These are phyloP conservation scores for Ceyx margarethae DNA, from an alignment of 2,113 vertebrate genomes.

Conservation along the genomic window DNA sequence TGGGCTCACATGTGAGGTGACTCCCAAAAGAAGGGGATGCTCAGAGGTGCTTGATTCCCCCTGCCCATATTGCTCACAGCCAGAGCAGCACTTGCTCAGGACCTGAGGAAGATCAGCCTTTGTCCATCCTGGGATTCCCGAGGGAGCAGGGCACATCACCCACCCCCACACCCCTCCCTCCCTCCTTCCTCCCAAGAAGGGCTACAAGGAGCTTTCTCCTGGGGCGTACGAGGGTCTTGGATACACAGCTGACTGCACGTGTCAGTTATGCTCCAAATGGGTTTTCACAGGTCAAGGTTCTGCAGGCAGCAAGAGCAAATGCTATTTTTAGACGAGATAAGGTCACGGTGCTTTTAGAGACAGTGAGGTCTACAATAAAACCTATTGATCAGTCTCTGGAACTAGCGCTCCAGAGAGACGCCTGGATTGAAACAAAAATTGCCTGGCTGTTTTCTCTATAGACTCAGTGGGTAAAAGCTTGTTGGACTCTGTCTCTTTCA, in stretches of 20 bases:
- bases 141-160: neutral
- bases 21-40: neutral
- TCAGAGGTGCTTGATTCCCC: rapidly evolving
- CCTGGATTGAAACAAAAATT: conserved; percentile 82
- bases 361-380: conserved; percentile 84
- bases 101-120: neutral
- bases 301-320: conserved; percentile 77
- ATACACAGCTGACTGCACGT: conserved; percentile 79
- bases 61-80: neutral
- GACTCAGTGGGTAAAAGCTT: conserved; percentile 77
- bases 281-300: conserved; percentile 85
- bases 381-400: conserved; percentile 86
- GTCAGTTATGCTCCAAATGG: conserved; percentile 85
- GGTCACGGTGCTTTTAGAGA: conserved; percentile 84
- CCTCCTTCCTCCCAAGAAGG: neutral
- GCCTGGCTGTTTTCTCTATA: conserved; percentile 71
- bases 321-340: conserved; percentile 85
- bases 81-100: neutral
- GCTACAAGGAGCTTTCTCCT: neutral
- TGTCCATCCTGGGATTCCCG: neutral
- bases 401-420: conserved; percentile 77
- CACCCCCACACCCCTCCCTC: neutral
- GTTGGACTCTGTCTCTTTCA: conserved; percentile 83
- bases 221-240: conserved; percentile 26
- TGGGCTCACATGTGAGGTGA: neutral